A percentile compares a stretch with the other conserved stretches of the same genome.
These are phyloP conservation scores for Colletes latitarsis DNA, from an alignment of 1,140 invertebrate species.

Conservation along the genomic window DNA sequence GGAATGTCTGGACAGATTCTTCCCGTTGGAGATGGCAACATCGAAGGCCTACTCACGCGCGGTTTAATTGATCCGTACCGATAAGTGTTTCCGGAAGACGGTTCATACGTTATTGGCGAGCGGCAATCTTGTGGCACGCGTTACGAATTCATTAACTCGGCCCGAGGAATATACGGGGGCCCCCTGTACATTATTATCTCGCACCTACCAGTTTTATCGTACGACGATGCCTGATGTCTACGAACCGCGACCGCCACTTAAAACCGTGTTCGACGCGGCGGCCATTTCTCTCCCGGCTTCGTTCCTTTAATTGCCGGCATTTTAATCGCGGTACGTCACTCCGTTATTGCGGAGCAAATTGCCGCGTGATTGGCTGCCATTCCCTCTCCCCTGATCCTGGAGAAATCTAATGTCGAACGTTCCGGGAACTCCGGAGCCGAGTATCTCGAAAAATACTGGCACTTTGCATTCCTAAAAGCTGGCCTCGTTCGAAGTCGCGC, in stretches of 20 bases:
- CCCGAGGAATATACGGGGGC: conserved; percentile 2
- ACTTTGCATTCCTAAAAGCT: conserved; percentile 1
- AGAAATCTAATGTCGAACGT: conserved; percentile 27
- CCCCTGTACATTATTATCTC: conserved; percentile 16
- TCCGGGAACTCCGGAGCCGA: conserved; percentile 1
- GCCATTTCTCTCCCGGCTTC: conserved; percentile 3
- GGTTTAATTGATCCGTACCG: conserved; percentile 36
- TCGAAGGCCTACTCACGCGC: neutral
- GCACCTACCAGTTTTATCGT: conserved; percentile 35
- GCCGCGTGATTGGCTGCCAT: conserved; percentile 20
- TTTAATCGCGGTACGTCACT: conserved; percentile 44
- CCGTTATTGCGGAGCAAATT: conserved; percentile 42
- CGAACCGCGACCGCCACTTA: conserved; percentile 21
- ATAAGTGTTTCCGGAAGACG: conserved; percentile 36
- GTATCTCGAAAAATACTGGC: conserved; percentile 15
- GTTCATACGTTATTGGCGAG: conserved; percentile 20
- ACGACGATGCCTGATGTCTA: conserved; percentile 15
- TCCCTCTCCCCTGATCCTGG: too few relatives aligned
- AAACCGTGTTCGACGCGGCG: conserved; percentile 15
- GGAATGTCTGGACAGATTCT: neutral
- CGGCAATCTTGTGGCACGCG: conserved; percentile 33
- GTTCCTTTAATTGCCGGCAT: conserved; percentile 35
- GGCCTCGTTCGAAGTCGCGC: neutral
- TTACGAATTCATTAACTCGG: conserved; percentile 45
- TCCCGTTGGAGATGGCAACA: neutral